Evolutionary conservation across 92 coral and sea anemone species (phyloP).

Genomic region (Virgularia gustaviana): DNA sequence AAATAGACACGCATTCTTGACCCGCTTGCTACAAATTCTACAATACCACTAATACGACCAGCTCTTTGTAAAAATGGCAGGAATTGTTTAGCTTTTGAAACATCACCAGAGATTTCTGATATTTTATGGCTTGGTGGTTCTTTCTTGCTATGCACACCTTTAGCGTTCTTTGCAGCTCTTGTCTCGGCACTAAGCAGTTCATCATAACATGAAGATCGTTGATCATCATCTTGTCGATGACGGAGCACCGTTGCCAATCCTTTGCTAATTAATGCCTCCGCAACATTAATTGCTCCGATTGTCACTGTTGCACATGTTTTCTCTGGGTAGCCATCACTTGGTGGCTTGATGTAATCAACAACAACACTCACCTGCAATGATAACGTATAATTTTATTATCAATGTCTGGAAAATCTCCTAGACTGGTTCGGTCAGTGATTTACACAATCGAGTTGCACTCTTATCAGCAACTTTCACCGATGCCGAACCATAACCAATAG

Average conservation of each 20-base stretch:
- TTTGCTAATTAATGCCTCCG: constrained; percentile 93
- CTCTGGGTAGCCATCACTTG: constrained; percentile 95
- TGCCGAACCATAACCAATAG: background rate
- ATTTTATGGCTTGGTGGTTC: constrained; percentile 89
- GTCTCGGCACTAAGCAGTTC: constrained; percentile 95
- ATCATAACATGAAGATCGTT: constrained; percentile 90
- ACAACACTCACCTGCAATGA: constrained; percentile 77
- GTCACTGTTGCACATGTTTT: constrained; percentile 86
- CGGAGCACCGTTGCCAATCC: constrained; percentile 91
- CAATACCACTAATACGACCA: constrained; percentile 83
- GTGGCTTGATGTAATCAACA: constrained; percentile 85
- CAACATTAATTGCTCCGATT: constrained; percentile 77
- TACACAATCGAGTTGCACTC: no score
- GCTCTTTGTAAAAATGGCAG: constrained; percentile 95
- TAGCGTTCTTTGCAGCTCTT: constrained; percentile 80
- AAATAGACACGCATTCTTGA: constrained; percentile 87
- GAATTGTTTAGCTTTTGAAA: constrained; percentile 85
- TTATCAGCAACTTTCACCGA: background rate
- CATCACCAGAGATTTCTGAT: constrained; percentile 85
- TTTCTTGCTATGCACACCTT: constrained; percentile 94
- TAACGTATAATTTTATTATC: no score
- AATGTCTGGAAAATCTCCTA: no score
- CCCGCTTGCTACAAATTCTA: constrained; percentile 97
- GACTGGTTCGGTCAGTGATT: no score
- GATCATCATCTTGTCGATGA: constrained; percentile 98